phyloP scores from a whole-genome alignment of 64 coral and sea anemone species.

The Stichodactyla helianthus region DNA sequence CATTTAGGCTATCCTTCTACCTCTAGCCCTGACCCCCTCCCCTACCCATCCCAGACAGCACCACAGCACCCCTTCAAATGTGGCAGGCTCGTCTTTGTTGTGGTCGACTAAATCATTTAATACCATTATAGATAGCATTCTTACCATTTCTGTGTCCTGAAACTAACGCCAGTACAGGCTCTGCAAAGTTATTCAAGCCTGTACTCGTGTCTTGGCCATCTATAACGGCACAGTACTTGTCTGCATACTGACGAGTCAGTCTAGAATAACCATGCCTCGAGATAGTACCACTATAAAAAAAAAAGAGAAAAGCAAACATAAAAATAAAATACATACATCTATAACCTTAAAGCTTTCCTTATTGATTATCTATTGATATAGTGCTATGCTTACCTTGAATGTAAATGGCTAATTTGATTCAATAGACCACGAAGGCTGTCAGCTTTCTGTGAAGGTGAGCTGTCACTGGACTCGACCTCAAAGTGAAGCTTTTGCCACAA shows the following conservation, averaged over 20 bases:
- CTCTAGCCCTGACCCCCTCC: no score
- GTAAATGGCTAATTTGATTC: constrained; percentile 32
- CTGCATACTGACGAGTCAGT: constrained; percentile 11
- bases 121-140: neutral
- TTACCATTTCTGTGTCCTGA: constrained; percentile 65
- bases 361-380: neutral
- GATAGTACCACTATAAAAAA: constrained; percentile 25
- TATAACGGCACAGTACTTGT: constrained; percentile 34
- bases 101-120: neutral
- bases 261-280: constrained; percentile 18
- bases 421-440: constrained; percentile 45
- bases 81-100: no score
- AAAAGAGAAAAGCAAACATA: neutral
- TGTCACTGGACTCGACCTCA: constrained; percentile 23
- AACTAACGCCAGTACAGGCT: constrained; percentile 39
- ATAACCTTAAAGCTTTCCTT: neutral
- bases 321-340: neutral
- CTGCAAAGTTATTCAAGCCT: constrained; percentile 82
- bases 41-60: neutral
- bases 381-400: constrained; percentile 23
- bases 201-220: constrained; percentile 53
- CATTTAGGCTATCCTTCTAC: no score
- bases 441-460: constrained; percentile 6
- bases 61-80: neutral
- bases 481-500: constrained; percentile 64